Conservation (phyloP, 1,140 invertebrate species). For the Myzus persicae region DNA sequence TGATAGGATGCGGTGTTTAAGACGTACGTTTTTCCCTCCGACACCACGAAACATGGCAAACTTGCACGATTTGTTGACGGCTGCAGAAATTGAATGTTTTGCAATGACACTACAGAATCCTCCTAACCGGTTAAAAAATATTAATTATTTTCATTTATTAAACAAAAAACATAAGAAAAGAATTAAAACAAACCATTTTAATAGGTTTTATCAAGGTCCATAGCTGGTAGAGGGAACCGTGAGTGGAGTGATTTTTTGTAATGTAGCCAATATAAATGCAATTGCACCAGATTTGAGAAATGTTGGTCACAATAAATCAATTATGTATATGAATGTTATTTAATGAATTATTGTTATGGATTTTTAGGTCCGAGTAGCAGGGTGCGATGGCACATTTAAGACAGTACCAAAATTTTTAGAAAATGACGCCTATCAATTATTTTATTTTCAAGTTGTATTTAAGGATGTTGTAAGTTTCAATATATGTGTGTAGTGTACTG, state of each 20-base stretch:
- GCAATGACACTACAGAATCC: background rate
- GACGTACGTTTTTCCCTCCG: background rate
- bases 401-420: background rate
- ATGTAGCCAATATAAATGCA: background rate
- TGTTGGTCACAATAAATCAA: background rate
- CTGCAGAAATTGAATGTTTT: background rate
- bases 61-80: background rate
- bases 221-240: background rate
- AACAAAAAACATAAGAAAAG: background rate
- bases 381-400: background rate
- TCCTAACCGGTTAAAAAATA: background rate
- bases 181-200: background rate
- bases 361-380: background rate
- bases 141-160: background rate
- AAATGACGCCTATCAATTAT: background rate
- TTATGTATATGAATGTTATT: background rate
- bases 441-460: background rate
- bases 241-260: background rate
- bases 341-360: background rate
- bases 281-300: background rate
- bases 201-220: slow-evolving; percentile 6
- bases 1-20: background rate
- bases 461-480: background rate
- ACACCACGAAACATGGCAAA: background rate
- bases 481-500: background rate